Percentiles rank a stretch among this genome's conserved stretches.
phyloP scores from a whole-genome alignment of 2,113 vertebrate genomes.

The Bambusicola thoracicus region DNA sequence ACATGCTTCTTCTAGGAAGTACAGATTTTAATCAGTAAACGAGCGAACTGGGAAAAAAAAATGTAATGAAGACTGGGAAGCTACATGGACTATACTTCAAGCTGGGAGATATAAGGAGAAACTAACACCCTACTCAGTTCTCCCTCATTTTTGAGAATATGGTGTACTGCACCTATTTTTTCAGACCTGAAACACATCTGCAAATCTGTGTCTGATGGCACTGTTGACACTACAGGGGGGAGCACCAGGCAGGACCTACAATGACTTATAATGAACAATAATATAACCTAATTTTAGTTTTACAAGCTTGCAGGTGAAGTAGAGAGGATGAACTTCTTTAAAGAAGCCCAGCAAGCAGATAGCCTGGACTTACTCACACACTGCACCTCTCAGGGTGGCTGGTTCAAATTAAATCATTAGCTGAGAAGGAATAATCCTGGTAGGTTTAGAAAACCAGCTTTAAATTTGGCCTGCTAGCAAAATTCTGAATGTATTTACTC shows the following conservation, averaged over 20 bases:
- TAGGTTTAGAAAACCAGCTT: conserved; percentile 80
- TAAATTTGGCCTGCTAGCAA: conserved; percentile 81
- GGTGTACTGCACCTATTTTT: background rate
- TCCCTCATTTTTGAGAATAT: background rate
- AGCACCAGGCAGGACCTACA: conserved; percentile 5
- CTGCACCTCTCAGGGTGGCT: conserved; percentile 63
- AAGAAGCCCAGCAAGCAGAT: conserved; percentile 52
- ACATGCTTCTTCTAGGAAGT: background rate
- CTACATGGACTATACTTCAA: conserved; percentile 4
- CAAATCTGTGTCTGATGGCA: background rate
- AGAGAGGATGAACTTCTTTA: conserved; percentile 68
- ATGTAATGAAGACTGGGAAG: background rate
- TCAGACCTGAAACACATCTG: conserved; percentile 38
- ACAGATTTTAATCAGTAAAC: background rate
- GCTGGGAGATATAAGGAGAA: background rate
- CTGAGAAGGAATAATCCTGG: conserved; percentile 77
- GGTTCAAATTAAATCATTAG: conserved; percentile 78
- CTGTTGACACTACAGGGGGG: conserved; percentile 15
- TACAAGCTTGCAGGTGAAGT: conserved; percentile 65
- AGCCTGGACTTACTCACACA: background rate
- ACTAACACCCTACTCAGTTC: background rate
- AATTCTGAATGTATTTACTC: conserved; percentile 82
- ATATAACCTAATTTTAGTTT: conserved; percentile 66
- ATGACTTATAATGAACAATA: conserved; percentile 38
- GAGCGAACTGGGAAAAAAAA: background rate